phyloP scores from a whole-genome alignment of 2,797 vertebrate genomes.

The Diplodus sargus region DNA sequence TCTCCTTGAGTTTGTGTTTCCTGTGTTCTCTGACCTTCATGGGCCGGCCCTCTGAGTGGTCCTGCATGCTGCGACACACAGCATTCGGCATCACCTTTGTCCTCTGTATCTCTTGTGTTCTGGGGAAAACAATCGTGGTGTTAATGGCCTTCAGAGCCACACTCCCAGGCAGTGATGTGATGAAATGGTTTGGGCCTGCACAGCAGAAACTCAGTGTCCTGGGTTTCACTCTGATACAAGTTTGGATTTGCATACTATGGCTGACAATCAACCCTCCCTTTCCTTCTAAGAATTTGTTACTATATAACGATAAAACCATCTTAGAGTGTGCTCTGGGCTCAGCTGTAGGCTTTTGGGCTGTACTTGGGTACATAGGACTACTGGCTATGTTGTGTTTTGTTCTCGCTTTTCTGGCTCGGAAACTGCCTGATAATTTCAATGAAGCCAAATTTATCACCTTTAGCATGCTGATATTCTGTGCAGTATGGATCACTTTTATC shows the following conservation, averaged over 20 bases:
- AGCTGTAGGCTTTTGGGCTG: conserved; percentile 11
- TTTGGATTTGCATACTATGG: background rate
- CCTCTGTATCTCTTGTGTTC: conserved; percentile 9
- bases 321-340: conserved; percentile 3
- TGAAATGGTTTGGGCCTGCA: conserved; percentile 82
- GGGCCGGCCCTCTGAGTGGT: conserved; percentile 79
- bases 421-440: conserved; percentile 83
- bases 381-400: conserved; percentile 5
- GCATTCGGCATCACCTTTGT: background rate
- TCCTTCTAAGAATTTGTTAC: background rate
- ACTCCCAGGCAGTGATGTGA: conserved; percentile 77
- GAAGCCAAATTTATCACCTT: conserved; percentile 83
- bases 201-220: conserved; percentile 65
- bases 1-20: conserved; percentile 81
- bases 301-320: background rate
- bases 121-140: background rate
- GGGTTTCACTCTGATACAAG: conserved; percentile 15
- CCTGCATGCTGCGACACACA: conserved; percentile 68
- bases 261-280: conserved; percentile 49
- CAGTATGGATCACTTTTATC: conserved; percentile 82
- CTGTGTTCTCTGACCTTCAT: conserved; percentile 83
- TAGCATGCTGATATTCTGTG: conserved; percentile 84
- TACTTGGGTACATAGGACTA: conserved; percentile 4
- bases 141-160: conserved; percentile 79
- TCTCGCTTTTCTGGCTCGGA: conserved; percentile 73